These are phyloP conservation scores for Noctua janthe DNA, from an alignment of 2,888 invertebrate genomes.

Conservation along the genomic window DNA sequence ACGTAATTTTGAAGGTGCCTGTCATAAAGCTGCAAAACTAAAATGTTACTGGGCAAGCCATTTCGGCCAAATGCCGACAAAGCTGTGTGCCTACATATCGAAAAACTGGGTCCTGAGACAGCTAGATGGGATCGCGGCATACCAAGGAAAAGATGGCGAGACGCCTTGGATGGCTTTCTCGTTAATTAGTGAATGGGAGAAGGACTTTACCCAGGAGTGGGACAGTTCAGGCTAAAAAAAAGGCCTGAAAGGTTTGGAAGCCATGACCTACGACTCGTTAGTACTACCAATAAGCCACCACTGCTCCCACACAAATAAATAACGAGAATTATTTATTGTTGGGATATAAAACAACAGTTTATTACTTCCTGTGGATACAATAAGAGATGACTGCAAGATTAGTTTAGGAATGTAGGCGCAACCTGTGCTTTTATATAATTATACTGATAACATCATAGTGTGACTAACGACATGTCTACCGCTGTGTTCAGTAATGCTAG, in stretches of 20 bases:
- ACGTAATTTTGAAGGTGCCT: not conserved
- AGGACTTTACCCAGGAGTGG: too few species aligned
- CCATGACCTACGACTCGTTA: not conserved
- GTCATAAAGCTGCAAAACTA: too few species aligned
- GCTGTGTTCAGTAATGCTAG: not conserved
- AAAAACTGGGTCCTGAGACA: too few species aligned
- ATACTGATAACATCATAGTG: conserved; percentile 7
- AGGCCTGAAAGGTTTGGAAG: not conserved
- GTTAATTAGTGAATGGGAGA: too few species aligned
- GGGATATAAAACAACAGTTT: conserved; percentile 5
- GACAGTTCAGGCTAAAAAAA: not conserved
- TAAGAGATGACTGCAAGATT: conserved; percentile 5
- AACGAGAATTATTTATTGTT: not conserved
- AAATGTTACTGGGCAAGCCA: too few species aligned
- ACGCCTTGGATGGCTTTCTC: too few species aligned
- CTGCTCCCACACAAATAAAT: not conserved
- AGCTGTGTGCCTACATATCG: too few species aligned
- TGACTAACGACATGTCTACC: not conserved
- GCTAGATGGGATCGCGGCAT: not conserved
- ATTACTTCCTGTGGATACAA: conserved; percentile 7
- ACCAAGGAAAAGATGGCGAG: too few species aligned
- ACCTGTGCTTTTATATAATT: not conserved
- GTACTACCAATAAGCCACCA: not conserved
- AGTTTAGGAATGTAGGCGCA: conserved; percentile 13
- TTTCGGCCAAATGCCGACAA: too few species aligned